phyloP scores from a whole-genome alignment of 2,797 vertebrate genomes.

The Dicrostonyx torquatus region DNA sequence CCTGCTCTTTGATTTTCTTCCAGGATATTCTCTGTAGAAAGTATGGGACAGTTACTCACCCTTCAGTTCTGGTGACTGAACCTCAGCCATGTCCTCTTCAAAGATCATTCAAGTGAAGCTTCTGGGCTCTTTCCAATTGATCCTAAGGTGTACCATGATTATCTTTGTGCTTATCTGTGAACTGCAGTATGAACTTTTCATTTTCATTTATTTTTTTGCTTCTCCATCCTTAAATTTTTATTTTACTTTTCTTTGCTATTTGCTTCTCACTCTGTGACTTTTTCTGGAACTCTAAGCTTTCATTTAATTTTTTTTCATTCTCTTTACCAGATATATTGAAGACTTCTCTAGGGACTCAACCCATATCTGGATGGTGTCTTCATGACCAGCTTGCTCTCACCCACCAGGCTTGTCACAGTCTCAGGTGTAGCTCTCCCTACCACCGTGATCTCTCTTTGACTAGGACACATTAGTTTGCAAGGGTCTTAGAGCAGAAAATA shows the following conservation, averaged over 20 bases:
- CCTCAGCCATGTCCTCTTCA: neutral
- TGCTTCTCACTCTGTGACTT: neutral
- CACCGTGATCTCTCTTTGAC: neutral
- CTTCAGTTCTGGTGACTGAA: neutral
- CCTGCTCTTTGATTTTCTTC: neutral
- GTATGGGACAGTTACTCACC: neutral
- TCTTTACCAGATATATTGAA: neutral
- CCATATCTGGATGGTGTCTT: neutral
- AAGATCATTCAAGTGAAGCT: neutral
- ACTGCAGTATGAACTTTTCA: neutral
- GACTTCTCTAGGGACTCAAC: neutral
- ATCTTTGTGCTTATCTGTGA: neutral
- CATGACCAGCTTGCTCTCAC: neutral
- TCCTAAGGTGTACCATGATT: neutral
- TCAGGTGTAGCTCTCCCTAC: neutral
- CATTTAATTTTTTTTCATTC: neutral
- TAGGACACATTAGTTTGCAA: neutral
- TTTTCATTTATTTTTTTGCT: neutral
- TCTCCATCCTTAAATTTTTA: neutral
- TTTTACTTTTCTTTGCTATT: neutral
- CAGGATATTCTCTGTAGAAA: neutral
- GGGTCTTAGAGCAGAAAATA: neutral
- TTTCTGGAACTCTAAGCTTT: neutral
- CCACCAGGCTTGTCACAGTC: neutral
- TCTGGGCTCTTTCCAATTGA: neutral